Conservation (phyloP, 2,113 vertebrate species). For the Limnothrissa miodon region DNA sequence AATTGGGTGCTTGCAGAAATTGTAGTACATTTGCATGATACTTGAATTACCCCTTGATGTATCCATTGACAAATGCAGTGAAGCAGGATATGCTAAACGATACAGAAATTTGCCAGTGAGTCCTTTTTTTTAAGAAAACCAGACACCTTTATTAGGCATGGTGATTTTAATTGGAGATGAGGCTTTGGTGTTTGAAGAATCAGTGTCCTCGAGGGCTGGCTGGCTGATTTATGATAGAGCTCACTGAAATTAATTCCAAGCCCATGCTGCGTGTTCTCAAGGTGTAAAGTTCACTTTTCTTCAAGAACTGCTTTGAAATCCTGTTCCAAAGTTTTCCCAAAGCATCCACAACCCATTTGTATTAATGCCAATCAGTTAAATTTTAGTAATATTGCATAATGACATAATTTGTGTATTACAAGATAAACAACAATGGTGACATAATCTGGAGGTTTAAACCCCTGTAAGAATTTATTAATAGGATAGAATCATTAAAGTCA, state of each 20-base stretch:
- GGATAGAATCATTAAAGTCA: too few relatives aligned
- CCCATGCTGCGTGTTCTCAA: not conserved
- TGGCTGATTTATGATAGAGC: constrained; percentile 3
- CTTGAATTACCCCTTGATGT: too few relatives aligned
- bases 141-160: not conserved
- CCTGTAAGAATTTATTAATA: not conserved
- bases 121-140: not conserved
- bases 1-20: not conserved
- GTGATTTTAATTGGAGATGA: constrained; percentile 2
- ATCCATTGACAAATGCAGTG: too few relatives aligned
- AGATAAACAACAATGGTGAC: not conserved
- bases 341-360: not conserved
- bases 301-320: not conserved
- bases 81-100: too few relatives aligned
- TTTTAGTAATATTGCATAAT: too few relatives aligned
- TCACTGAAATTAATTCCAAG: not conserved
- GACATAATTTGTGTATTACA: not conserved
- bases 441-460: not conserved
- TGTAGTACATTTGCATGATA: too few relatives aligned
- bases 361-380: not conserved
- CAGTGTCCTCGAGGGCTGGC: not conserved
- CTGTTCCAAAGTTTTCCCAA: not conserved
- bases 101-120: not conserved
- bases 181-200: not conserved
- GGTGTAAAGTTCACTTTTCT: not conserved